phyloP scores from a whole-genome alignment of 2,113 vertebrate genomes.

The Peromyscus leucopus region DNA sequence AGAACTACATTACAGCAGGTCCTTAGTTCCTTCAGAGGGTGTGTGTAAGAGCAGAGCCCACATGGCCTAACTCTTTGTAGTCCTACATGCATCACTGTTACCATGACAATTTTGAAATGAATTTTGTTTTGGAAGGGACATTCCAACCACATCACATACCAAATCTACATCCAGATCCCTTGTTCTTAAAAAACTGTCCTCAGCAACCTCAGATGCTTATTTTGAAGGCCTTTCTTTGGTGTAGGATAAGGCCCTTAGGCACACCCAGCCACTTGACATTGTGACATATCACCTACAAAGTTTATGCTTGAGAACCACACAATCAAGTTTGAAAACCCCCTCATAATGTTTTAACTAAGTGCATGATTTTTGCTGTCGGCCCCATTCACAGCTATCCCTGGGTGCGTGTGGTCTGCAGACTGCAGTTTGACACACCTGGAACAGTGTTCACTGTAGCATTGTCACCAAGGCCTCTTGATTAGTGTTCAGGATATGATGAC shows the following conservation, averaged over 20 bases:
- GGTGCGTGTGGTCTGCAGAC: not conserved
- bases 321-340: not conserved
- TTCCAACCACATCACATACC: not conserved
- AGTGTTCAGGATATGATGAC: not conserved
- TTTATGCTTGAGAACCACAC: not conserved
- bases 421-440: not conserved
- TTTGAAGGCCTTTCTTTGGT: not conserved
- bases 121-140: not conserved
- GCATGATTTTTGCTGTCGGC: not conserved
- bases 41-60: not conserved
- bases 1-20: not conserved
- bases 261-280: not conserved
- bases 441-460: too few species aligned
- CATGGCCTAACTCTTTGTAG: not conserved
- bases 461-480: too few species aligned
- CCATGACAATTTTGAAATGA: not conserved
- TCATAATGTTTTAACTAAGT: not conserved
- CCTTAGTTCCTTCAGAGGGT: not conserved
- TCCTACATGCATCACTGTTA: not conserved
- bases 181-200: not conserved
- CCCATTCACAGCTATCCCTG: not conserved
- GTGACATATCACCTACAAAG: not conserved
- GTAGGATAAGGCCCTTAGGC: not conserved
- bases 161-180: not conserved
- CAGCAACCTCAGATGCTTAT: not conserved